phyloP scores from a whole-genome alignment of 2,888 invertebrate species.

The Cyrtodaria siliqua region DNA sequence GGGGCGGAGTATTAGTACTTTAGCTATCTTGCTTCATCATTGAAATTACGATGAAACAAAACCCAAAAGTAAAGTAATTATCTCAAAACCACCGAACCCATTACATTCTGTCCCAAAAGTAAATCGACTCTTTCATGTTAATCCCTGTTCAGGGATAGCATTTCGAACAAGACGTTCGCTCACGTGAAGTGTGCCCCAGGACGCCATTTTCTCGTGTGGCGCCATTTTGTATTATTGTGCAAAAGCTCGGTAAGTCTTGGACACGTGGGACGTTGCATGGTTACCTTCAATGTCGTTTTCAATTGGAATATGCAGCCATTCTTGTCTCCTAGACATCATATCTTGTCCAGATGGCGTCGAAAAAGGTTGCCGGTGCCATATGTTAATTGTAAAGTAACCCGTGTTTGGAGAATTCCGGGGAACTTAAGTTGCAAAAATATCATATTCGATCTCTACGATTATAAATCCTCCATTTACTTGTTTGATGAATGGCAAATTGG shows the following conservation, averaged over 20 bases:
- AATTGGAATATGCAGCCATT: constrained; percentile 17
- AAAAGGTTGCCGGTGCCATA: constrained; percentile 43
- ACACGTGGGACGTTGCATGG: constrained; percentile 22
- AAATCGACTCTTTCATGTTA: constrained; percentile 51
- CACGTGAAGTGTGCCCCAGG: constrained; percentile 19
- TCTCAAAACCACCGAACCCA: constrained; percentile 54
- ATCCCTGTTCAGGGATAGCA: constrained; percentile 41
- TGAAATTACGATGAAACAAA: constrained; percentile 53
- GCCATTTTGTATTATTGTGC: constrained; percentile 39
- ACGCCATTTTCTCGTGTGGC: constrained; percentile 16
- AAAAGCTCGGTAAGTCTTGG: constrained; percentile 5
- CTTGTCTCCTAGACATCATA: constrained; percentile 24
- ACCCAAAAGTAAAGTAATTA: constrained; percentile 60
- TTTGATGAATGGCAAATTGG: constrained; percentile 62
- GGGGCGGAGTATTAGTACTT: not conserved
- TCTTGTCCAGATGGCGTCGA: constrained; percentile 49
- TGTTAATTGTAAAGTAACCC: constrained; percentile 58
- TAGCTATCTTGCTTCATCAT: constrained; percentile 18
- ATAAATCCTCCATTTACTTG: constrained; percentile 63
- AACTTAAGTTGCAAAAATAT: constrained; percentile 60
- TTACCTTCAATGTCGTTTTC: constrained; percentile 39
- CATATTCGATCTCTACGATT: constrained; percentile 54
- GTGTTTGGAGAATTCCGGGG: constrained; percentile 46
- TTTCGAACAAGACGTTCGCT: constrained; percentile 4
- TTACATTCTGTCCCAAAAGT: constrained; percentile 61